Percentiles rank a stretch among this genome's conserved stretches.
Conservation (phyloP, 2,888 invertebrate species). For the Disparrhopalites patrizii region DNA sequence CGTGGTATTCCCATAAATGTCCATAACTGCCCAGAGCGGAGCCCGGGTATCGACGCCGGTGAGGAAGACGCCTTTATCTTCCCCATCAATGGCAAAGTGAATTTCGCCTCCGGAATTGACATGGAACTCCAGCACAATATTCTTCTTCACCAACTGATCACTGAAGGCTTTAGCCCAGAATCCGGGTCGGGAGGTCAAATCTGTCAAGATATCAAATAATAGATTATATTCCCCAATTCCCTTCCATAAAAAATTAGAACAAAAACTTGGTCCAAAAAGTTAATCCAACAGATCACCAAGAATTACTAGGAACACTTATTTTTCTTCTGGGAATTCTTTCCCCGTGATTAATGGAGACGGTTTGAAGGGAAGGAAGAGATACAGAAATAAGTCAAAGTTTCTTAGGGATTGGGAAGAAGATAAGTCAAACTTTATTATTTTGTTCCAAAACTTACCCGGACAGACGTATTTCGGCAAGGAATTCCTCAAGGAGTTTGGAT, state of each 20-base stretch:
- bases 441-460: no score
- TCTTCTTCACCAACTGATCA: constrained; percentile 80
- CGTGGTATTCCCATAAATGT: constrained; percentile 95
- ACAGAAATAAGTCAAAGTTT: no score
- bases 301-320: no score
- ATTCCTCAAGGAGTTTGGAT: constrained; percentile 65
- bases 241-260: no score
- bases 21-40: constrained; percentile 87
- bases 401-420: no score
- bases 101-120: constrained; percentile 88
- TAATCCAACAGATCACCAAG: no score
- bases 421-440: no score
- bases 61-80: constrained; percentile 82
- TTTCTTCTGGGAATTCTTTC: not conserved
- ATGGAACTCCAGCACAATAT: constrained; percentile 83
- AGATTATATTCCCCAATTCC: not conserved
- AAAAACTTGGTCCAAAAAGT: no score
- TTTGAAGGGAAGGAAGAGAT: no score
- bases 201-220: constrained; percentile 51
- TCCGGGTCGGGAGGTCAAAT: constrained; percentile 91
- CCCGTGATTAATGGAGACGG: no score
- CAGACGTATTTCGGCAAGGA: constrained; percentile 26
- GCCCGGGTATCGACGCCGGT: constrained; percentile 69
- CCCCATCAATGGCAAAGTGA: constrained; percentile 89
- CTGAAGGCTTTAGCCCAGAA: constrained; percentile 96